A percentile compares a stretch with the other conserved stretches of the same genome.
phyloP scores from a whole-genome alignment of 2,797 vertebrate species.

The Macropodus opercularis region DNA sequence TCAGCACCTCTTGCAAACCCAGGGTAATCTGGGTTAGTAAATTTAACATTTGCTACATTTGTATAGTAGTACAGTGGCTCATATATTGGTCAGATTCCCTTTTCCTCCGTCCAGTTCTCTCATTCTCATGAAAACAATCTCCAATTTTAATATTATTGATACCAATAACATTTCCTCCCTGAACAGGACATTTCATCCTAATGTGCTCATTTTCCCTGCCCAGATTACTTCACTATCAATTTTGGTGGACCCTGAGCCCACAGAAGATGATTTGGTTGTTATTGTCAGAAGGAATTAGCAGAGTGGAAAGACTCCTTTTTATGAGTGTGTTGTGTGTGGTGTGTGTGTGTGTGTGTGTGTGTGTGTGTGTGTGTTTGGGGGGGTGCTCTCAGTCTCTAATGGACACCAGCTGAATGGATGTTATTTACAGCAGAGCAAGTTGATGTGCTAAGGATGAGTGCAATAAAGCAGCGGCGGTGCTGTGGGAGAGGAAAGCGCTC shows the following conservation, averaged over 20 bases:
- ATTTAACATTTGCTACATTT: conserved; percentile 20
- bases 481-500: conserved; percentile 39
- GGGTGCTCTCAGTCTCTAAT: conserved; percentile 41
- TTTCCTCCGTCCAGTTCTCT: conserved; percentile 60
- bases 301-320: conserved; percentile 62
- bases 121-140: conserved; percentile 60
- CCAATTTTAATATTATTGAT: conserved; percentile 65
- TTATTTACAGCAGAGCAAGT: conserved; percentile 61
- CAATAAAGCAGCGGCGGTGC: conserved; percentile 56
- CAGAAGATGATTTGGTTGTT: conserved; percentile 72
- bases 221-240: conserved; percentile 69
- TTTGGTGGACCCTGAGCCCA: conserved; percentile 61
- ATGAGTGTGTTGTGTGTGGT: too few species aligned
- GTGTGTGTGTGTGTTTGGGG: too few species aligned
- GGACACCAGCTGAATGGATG: conserved; percentile 60
- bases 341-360: too few species aligned
- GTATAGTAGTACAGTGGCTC: conserved; percentile 12
- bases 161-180: conserved; percentile 70
- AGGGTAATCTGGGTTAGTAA: neutral
- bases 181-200: conserved; percentile 66
- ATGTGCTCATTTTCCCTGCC: conserved; percentile 70
- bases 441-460: conserved; percentile 59
- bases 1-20: neutral
- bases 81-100: conserved; percentile 12
- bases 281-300: conserved; percentile 73